Percentiles rank a stretch among this genome's conserved stretches.
phyloP scores from a whole-genome alignment of 2,888 invertebrate species.

The Nineta flava region DNA sequence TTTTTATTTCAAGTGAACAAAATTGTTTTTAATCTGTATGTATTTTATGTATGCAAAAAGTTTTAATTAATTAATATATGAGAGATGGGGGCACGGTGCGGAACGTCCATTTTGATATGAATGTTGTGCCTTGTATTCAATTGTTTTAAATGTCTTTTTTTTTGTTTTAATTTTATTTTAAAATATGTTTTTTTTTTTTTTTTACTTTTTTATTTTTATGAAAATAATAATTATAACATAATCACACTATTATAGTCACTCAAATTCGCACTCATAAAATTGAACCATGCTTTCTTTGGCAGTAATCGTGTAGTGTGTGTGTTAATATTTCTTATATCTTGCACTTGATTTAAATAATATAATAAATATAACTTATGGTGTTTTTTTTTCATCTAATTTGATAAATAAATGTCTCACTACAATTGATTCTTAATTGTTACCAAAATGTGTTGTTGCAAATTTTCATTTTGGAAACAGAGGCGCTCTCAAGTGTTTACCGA shows the following conservation, averaged over 20 bases:
- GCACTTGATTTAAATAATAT: neutral
- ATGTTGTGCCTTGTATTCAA: slow-evolving; percentile 6
- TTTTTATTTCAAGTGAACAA: neutral
- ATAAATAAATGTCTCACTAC: neutral
- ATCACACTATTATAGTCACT: slow-evolving; percentile 1
- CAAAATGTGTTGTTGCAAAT: too few species aligned
- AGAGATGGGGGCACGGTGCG: slow-evolving; percentile 2
- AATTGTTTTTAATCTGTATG: neutral
- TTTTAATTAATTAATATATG: neutral
- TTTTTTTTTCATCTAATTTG: neutral
- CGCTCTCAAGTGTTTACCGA: too few species aligned
- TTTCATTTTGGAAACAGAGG: too few species aligned
- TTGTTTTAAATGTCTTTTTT: slow-evolving; percentile 6
- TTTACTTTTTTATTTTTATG: neutral
- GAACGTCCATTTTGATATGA: slow-evolving; percentile 8
- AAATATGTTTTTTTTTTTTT: neutral
- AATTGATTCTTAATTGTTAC: too few species aligned
- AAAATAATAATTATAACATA: slow-evolving; percentile 1
- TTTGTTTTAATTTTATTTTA: neutral
- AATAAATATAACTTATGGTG: slow-evolving; percentile 1
- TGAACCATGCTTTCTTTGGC: slow-evolving; percentile 6
- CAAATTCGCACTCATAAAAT: slow-evolving; percentile 3
- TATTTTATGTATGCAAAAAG: too few species aligned
- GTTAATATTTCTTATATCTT: neutral
- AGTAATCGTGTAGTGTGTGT: slow-evolving; percentile 5